Percentiles rank a stretch among this genome's conserved stretches.
Evolutionary conservation across 2,113 vertebrate species (phyloP).

Genomic region (Pogona vitticeps): DNA sequence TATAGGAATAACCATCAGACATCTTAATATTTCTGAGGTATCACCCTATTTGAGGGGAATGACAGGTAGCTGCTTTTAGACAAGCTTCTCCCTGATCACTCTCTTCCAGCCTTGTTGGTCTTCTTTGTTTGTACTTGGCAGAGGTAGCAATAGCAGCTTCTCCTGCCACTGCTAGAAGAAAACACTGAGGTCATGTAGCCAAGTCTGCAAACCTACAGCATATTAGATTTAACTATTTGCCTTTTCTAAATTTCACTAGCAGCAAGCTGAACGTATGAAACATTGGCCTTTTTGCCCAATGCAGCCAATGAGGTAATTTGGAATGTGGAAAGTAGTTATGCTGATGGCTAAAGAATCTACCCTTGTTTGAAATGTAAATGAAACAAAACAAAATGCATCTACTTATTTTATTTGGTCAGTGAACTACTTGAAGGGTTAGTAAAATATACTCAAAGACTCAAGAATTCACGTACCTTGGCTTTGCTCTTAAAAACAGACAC

Average conservation of each 20-base stretch:
- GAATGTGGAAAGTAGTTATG: not conserved
- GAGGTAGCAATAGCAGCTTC: not conserved
- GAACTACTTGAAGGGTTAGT: not conserved
- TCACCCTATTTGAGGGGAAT: not conserved
- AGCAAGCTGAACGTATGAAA: not conserved
- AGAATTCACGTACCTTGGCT: constrained; percentile 51
- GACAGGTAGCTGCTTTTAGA: too few relatives aligned
- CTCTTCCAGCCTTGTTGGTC: too few relatives aligned
- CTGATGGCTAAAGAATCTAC: not conserved
- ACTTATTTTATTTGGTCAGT: not conserved
- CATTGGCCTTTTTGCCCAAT: not conserved
- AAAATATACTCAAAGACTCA: not conserved
- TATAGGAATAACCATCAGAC: not conserved
- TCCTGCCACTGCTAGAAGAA: not conserved
- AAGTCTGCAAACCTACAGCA: not conserved
- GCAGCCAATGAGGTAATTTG: not conserved
- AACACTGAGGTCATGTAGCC: not conserved
- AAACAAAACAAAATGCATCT: not conserved
- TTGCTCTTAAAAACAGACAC: constrained; percentile 50
- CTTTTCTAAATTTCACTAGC: not conserved
- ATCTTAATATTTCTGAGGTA: not conserved
- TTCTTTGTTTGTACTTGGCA: not conserved
- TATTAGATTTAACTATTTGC: not conserved
- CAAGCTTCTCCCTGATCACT: not conserved
- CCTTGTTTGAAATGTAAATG: too few relatives aligned